phyloP scores from a whole-genome alignment of 2,797 vertebrate genomes.

The Clamator glandarius region DNA sequence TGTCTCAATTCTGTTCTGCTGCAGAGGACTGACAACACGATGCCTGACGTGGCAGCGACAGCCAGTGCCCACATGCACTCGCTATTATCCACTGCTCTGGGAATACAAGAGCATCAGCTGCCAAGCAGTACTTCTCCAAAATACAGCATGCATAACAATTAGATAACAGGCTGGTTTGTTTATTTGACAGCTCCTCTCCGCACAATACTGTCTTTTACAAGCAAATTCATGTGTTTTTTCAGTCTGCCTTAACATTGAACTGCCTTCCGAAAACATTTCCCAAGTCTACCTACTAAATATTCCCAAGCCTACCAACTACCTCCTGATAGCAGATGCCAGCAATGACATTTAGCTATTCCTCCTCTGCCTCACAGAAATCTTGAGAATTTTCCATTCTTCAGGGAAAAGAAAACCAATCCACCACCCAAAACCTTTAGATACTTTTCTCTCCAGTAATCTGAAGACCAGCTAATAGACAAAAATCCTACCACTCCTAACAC shows the following conservation, averaged over 20 bases:
- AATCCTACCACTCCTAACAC: background rate
- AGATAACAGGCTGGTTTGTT: conserved; percentile 1
- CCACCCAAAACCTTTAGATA: background rate
- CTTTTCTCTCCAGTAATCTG: background rate
- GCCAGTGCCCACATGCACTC: background rate
- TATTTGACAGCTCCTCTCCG: background rate
- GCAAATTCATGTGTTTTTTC: background rate
- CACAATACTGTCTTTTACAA: conserved; percentile 5
- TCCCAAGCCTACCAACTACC: background rate
- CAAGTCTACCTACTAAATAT: background rate
- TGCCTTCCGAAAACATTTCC: background rate
- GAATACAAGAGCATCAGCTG: conserved; percentile 8
- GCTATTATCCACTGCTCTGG: background rate
- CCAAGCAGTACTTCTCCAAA: conserved; percentile 35
- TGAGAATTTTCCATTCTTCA: background rate
- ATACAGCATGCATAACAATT: background rate
- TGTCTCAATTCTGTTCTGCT: background rate
- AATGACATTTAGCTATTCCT: background rate
- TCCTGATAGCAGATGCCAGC: background rate
- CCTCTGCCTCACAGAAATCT: background rate
- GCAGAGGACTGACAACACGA: background rate
- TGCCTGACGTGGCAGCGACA: background rate
- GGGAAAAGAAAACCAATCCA: background rate
- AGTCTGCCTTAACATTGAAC: background rate
- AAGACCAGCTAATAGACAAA: background rate